Evolutionary conservation across 2,888 invertebrate genomes (phyloP), one percentile per base, ranked within the genome.

Genomic region (Folsomia candida): DNA sequence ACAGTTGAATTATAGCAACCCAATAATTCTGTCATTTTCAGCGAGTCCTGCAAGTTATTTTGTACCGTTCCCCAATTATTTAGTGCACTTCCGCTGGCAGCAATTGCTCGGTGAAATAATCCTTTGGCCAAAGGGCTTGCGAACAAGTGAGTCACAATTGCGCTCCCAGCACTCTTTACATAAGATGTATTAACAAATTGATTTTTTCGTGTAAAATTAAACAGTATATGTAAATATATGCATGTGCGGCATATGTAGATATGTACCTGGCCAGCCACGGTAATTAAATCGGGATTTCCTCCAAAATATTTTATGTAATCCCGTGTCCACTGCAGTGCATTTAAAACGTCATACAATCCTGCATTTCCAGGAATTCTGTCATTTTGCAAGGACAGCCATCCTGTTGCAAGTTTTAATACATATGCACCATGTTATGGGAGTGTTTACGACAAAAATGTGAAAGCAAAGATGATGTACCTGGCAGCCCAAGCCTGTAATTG

Each of bases 341-440:
- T 68, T 70, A 81, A 61, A 74, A 78, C 76, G 81, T 84, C 84
- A 81, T 83, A 80, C 81, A 84, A 57, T 70, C 76, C 81, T 79
- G 78, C 78, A 69, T 81, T 81, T 51, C 81, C 80, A 6, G 81
- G 80, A 6, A 77, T 77, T 6, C 76, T 69, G 6, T 76, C 78
- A 22, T 69, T 76, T n/a, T 76, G 62, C 58, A 81, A 37, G 2
- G 78, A 77, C 69, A 80, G 80, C 58, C 80, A 81, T 22, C 81
- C 81, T 72, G 70, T 26, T 18, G 37, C n/a, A n/a, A n/a, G n/a
- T n/a, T n/a, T n/a, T n/a, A n/a, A n/a, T n/a, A n/a, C n/a, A n/a
- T n/a, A n/a, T n/a, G n/a, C n/a, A n/a, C n/a, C n/a, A n/a, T n/a
- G n/a, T n/a, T n/a, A n/a, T n/a, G n/a, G n/a, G n/a, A n/a, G n/a